Base-by-base conservation (phyloP, 1,140 invertebrate genomes). In the Nymphalis io region DNA sequence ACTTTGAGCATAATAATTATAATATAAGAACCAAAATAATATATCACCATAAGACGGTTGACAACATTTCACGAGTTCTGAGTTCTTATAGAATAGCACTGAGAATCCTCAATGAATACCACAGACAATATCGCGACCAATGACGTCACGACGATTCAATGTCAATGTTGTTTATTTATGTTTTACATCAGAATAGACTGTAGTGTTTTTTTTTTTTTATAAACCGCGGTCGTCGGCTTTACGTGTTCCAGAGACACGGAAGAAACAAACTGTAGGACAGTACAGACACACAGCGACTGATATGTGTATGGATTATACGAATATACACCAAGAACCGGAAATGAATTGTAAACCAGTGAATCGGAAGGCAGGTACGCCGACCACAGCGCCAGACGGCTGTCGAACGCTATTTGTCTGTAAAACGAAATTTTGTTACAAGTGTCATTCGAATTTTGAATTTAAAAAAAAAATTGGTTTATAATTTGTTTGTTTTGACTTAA, bases 301-400 rank as follows among this genome's bases (percentile, higher is more conserved):
- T 48, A 48, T 48, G 15, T 48, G 46, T 48, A 48, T 48, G 46
- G 46, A 18, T 18, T 6, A 48, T 48, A 48, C 46, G 18, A 18
- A 48, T 11, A n/a, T n/a, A 44, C 40, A n/a, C 12, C 16, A 6
- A 1, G 20, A 53, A 21, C 8, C 20, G 48, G 48, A 53, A 23
- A 2, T n/a, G 48, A 53, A 53, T 53, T 21, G 33, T 38, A 38
- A 15, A 59, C 15, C 16, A 8, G 12, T 59, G 48, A 53, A 3
- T 18, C 48, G 20, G 48, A 53, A 53, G 48, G 48, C 48, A 53
- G 48, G 48, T 53, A 53, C 48, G 48, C 20, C 48, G 48, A 21
- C 48, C 48, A 53, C 48, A 23, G 48, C 6, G 48, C 15, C 48
- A 53, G 48, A 13, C 10, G 18, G 48, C 1, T 44, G n/a, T 33